Percentiles rank a stretch among this genome's conserved stretches.
Conservation (phyloP, 2,113 vertebrate species). For the Spea bombifrons region DNA sequence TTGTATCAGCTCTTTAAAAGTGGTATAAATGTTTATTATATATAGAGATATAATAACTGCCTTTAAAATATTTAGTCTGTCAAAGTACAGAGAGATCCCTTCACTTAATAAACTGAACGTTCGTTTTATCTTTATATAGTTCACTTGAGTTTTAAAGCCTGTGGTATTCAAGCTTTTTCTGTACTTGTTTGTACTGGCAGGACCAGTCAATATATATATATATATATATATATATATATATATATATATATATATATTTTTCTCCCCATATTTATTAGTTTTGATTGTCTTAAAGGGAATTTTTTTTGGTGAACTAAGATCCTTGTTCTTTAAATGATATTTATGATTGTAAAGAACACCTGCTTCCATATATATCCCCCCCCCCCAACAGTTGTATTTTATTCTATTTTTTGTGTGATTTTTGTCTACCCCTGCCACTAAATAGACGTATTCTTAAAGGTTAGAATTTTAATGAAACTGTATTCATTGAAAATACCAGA, state of each 20-base stretch:
- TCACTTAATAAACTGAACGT: too few species aligned
- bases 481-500: neutral
- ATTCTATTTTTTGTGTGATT: neutral
- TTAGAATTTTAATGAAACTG: neutral
- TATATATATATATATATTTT: too few species aligned
- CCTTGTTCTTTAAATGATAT: neutral
- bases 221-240: constrained; percentile 45
- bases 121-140: constrained; percentile 4
- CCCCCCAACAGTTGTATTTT: neutral
- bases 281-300: constrained; percentile 56
- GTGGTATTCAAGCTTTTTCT: neutral
- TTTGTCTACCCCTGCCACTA: neutral
- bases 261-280: constrained; percentile 63
- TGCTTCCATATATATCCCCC: neutral
- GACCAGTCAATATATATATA: constrained; percentile 61
- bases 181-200: constrained; percentile 64
- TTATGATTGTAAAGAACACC: constrained; percentile 28
- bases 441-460: neutral
- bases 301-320: constrained; percentile 36
- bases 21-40: too few species aligned
- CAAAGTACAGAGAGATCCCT: too few species aligned
- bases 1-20: too few species aligned
- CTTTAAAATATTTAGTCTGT: too few species aligned
- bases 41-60: too few species aligned
- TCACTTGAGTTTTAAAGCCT: neutral